Evolutionary conservation across 1,140 invertebrate species (phyloP).

Genomic region (Trissolcus basalis): DNA sequence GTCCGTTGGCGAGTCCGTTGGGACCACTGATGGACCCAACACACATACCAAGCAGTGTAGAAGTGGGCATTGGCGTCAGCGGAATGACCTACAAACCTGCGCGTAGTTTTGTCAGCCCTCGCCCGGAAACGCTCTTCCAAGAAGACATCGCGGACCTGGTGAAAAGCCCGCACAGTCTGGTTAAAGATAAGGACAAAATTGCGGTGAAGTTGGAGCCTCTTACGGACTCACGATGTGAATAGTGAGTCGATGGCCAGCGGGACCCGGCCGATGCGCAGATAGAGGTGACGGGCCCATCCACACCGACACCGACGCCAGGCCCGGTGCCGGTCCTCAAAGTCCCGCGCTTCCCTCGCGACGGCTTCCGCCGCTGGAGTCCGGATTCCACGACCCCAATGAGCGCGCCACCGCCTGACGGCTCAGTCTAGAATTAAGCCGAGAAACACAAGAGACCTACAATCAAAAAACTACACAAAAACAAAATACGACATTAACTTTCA

Average conservation of each 20-base stretch:
- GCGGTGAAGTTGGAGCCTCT: conserved; percentile 74
- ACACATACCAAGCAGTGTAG: conserved; percentile 74
- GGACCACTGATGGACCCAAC: conserved; percentile 71
- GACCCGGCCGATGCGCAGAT: conserved; percentile 37
- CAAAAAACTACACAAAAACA: conserved; percentile 46
- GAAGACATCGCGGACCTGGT: conserved; percentile 80
- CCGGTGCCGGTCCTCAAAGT: conserved; percentile 48
- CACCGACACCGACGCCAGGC: conserved; percentile 18
- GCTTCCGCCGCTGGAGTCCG: conserved; percentile 55
- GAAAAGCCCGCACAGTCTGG: conserved; percentile 75
- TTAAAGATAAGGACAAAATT: conserved; percentile 75
- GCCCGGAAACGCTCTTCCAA: conserved; percentile 80
- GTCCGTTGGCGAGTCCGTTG: conserved; percentile 76
- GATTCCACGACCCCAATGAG: conserved; percentile 50
- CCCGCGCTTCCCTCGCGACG: conserved; percentile 50
- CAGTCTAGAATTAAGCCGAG: conserved; percentile 42
- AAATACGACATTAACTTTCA: conserved; percentile 38
- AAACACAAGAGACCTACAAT: conserved; percentile 57
- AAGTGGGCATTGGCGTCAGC: conserved; percentile 79
- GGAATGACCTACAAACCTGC: conserved; percentile 82
- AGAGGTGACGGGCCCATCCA: conserved; percentile 15
- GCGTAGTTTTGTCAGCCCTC: conserved; percentile 78
- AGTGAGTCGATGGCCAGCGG: conserved; percentile 63
- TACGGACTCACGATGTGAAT: conserved; percentile 74
- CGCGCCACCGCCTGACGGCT: conserved; percentile 31